Conservation (phyloP, 2,888 invertebrate genomes). For the Sarcophaga rosellei region DNA sequence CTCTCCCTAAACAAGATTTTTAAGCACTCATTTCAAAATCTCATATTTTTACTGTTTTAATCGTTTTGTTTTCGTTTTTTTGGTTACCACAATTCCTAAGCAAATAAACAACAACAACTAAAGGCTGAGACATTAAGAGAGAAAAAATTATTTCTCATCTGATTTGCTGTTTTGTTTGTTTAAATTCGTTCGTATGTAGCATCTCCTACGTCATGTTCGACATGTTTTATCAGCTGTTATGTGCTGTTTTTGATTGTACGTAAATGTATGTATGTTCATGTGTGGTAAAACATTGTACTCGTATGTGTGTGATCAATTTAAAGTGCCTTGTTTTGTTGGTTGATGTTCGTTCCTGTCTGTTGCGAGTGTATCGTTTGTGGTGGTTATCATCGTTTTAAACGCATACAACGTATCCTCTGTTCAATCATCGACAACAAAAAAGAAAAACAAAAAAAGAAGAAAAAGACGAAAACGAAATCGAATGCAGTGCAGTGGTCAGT, state of each 20-base stretch:
- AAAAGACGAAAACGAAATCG: not conserved
- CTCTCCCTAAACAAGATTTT: no score
- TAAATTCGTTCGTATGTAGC: not conserved
- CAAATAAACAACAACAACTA: not conserved
- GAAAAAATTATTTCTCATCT: not conserved
- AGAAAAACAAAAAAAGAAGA: no score
- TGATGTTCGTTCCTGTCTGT: not conserved
- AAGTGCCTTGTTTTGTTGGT: not conserved
- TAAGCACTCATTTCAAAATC: no score
- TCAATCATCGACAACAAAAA: not conserved
- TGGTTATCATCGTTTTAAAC: slow-evolving; percentile 10
- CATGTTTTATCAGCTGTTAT: slow-evolving; percentile 14
- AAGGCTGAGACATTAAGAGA: not conserved
- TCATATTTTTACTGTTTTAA: no score
- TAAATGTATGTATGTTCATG: not conserved
- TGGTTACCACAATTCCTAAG: no score
- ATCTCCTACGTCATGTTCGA: not conserved
- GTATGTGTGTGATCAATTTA: not conserved
- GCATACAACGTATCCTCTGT: slow-evolving; percentile 10
- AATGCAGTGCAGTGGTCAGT: not conserved
- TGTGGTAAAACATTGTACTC: not conserved
- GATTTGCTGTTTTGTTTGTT: not conserved
- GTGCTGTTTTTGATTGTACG: not conserved
- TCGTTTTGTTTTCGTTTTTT: no score
- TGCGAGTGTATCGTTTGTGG: not conserved